Base-by-base conservation (phyloP, 1,140 invertebrate genomes). In the Heterodera schachtii region DNA sequence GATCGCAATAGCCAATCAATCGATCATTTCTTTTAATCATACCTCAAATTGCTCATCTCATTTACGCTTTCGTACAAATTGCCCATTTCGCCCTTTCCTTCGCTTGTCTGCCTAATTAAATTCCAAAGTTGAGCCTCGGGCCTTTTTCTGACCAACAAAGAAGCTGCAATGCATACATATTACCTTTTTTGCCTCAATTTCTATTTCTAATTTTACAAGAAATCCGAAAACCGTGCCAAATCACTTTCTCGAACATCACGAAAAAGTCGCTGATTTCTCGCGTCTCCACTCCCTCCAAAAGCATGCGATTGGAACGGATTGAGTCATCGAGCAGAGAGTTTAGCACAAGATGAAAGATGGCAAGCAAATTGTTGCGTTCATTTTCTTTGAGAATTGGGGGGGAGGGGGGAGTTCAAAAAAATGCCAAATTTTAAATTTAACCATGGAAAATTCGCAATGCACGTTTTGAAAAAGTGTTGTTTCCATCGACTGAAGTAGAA, bases 291-390 rank as follows among this genome's bases (percentile, higher is more conserved):
- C 60, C 67, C 8, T 73, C 73, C 31, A 78, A 46, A 41, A 71
- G 31, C 5, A 75, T 77, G 19, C 79, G n/a, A 67, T 71, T 81
- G 13, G 69, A 31, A 21, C 79, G 49, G 46, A 81, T 80, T n/a
- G 67, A n/a, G 75, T 80, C 79, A 43, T 81, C 79, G 69, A 81
- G 70, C 64, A 81, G 71, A 67, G 79, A 81, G 21, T 81, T 81
- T 2, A 81, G 79, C 6, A 81, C 74, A 3, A 81, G 49, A 3
- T 71, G 67, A 21, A 64, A 66, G 16, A 81, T 49, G 13, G 79
- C 47, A 11, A 81, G 21, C 47, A 81, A 60, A 77, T 81, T 81
- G 52, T 52, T 77, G 7, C 73, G 46, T 66, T 81, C 79, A 47
- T 81, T 81, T 75, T 81, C 79, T 81, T 31, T 31, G 31, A 31